Percentiles rank a stretch among this genome's conserved stretches.
Conservation (phyloP, 2,113 vertebrate species). For the Pontoporia blainvillei region DNA sequence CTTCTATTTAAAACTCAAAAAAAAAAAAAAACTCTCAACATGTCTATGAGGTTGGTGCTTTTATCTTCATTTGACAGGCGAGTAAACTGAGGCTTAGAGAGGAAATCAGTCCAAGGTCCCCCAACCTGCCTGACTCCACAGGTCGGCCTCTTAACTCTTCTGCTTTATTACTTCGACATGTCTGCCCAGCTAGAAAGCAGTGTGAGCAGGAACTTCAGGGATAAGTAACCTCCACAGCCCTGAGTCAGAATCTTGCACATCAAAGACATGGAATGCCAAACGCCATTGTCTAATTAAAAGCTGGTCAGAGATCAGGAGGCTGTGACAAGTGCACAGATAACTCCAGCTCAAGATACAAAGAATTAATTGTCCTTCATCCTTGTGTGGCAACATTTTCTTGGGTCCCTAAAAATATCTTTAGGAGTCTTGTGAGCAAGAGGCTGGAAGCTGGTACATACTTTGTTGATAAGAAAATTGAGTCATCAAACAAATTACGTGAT, state of each 20-base stretch:
- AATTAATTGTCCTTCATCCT: not conserved
- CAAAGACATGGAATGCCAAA: not conserved
- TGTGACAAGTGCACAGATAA: not conserved
- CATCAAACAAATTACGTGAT: not conserved
- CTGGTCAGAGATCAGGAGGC: not conserved
- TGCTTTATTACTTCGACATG: not conserved
- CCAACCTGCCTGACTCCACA: not conserved
- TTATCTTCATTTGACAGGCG: not conserved
- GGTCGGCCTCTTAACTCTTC: not conserved
- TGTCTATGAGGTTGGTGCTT: not conserved
- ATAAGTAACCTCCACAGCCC: too few relatives aligned
- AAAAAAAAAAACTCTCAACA: not conserved
- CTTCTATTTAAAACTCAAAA: not conserved
- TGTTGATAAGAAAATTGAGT: not conserved
- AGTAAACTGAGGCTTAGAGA: not conserved
- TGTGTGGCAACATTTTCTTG: not conserved
- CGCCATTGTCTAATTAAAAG: not conserved
- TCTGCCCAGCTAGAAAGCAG: not conserved
- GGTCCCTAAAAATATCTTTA: not conserved
- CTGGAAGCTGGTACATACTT: not conserved
- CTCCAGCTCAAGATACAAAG: not conserved
- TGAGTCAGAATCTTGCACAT: not conserved
- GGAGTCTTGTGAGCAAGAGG: not conserved
- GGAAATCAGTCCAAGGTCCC: not conserved
- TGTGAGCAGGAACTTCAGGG: not conserved